Evolutionary conservation across 1,140 invertebrate genomes (phyloP), one percentile per base, ranked within the genome.

Genomic region (Copidosoma floridanum): DNA sequence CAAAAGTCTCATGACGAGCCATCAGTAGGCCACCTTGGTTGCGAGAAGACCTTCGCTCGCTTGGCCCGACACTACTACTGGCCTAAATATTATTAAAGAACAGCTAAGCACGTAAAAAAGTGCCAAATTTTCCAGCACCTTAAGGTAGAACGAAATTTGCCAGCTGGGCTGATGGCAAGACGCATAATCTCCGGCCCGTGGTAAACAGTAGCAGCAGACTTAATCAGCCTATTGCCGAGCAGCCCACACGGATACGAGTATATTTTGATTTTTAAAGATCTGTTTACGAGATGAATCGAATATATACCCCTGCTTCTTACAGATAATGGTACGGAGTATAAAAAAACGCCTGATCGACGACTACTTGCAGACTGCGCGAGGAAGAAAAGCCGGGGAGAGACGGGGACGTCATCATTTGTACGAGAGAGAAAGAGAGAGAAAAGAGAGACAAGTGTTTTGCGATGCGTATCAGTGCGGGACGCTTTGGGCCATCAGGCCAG

Each of bases 11-110:
- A 71, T 27, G 35, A 65, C 5, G 18, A 6, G 0, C 64, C 35
- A 7, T 69, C 27, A 29, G 58, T 67, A 1, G 71, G 67, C 10
- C 68, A 76, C 54, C 44, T 72, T 14, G 68, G 68, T 1, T 66
- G 69, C 12, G 66, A 69, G 1, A 71, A 73, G 43, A 74, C 68
- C 0, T 64, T 59, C 16, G 40, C 37, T 0, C 32, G 67, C 18
- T n/a, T 68, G 0, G 29, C 47, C 1, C 16, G 44, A n/a, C 16
- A 35, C 6, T 75, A 74, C 55, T 70, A 71, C 48, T 74, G 67
- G 68, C 68, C 70, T n/a, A n/a, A 10, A 65, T 61, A 11, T 71
- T 77, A 57, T 67, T 57, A 1, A n/a, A 53, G 2, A 62, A 71
- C 24, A 53, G 63, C 48, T 0, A 24, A 47, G 2, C 67, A 65